Conservation (phyloP, 2,113 vertebrate genomes). For the Asarcornis scutulata region DNA sequence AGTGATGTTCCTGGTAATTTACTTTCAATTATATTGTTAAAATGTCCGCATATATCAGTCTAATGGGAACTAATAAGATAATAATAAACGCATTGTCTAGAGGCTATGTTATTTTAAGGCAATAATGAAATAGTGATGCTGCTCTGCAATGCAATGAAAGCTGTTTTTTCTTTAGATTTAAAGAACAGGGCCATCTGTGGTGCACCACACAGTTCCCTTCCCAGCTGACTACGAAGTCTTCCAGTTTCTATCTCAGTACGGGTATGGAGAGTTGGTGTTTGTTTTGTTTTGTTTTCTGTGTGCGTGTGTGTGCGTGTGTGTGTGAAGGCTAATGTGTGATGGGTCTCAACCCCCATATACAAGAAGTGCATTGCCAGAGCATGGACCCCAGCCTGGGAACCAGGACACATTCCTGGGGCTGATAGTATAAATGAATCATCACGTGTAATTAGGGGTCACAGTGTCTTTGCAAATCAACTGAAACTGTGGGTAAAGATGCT, state of each 20-base stretch:
- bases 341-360: background rate
- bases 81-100: background rate
- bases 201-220: background rate
- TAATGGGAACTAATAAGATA: slow-evolving; percentile 22
- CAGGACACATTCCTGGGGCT: background rate
- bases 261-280: background rate
- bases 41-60: background rate
- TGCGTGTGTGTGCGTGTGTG: too few species aligned
- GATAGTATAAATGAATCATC: background rate
- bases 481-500: background rate
- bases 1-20: background rate
- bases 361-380: background rate
- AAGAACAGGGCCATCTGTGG: background rate
- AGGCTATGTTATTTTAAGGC: background rate
- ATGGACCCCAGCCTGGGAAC: background rate
- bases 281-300: too few species aligned
- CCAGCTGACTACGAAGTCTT: background rate
- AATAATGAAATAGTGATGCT: background rate
- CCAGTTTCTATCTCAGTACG: background rate
- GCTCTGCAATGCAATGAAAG: background rate
- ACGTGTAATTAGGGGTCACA: background rate
- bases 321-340: background rate
- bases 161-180: background rate
- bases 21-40: slow-evolving; percentile 2
- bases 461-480: background rate